Conservation (phyloP, 2,113 vertebrate genomes). For the Trochalopteron elliotii region DNA sequence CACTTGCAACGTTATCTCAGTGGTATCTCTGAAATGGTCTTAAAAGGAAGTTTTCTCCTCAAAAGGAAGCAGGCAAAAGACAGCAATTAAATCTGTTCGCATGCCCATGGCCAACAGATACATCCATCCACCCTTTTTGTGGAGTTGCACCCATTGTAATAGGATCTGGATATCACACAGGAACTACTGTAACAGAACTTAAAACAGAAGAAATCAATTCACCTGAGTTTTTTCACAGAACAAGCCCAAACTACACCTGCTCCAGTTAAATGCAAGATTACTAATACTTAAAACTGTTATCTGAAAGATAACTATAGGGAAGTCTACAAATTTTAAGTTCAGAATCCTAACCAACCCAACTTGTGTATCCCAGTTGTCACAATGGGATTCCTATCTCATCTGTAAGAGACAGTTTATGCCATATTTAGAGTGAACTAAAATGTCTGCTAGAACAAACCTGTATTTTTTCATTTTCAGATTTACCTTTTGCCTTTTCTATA, state of each 20-base stretch:
- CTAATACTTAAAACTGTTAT: not conserved
- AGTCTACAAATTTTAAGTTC: not conserved
- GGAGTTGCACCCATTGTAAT: not conserved
- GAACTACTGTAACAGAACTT: not conserved
- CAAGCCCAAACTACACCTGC: not conserved
- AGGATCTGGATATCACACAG: not conserved
- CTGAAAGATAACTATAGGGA: not conserved
- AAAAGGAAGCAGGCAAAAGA: not conserved
- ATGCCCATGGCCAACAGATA: not conserved
- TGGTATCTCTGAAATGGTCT: not conserved
- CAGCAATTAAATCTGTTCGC: not conserved
- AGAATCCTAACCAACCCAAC: not conserved
- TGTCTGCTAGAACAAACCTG: not conserved
- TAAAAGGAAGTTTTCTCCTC: not conserved
- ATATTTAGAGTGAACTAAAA: not conserved
- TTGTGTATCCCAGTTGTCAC: not conserved
- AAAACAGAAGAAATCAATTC: not conserved
- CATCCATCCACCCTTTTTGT: not conserved
- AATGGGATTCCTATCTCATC: not conserved
- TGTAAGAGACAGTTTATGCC: not conserved
- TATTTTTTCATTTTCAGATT: not conserved
- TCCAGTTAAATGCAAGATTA: not conserved
- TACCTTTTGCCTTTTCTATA: not conserved
- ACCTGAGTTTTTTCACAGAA: not conserved
- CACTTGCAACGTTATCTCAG: not conserved